Conservation (phyloP, 2,888 invertebrate species). For the Agrochola lychnidis region DNA sequence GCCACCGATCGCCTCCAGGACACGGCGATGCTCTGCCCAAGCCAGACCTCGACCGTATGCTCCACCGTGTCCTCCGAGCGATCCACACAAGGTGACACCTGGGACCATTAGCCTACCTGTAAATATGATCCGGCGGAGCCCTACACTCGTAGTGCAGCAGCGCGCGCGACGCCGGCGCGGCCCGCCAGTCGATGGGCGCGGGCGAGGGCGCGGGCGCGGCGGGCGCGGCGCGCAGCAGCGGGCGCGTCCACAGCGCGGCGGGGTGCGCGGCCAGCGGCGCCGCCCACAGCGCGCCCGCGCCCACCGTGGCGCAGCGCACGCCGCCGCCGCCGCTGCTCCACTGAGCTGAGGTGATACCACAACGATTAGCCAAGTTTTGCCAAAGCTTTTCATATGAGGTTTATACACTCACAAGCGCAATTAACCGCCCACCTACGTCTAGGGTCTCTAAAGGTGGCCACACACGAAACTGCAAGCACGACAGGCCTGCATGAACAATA, state of each 20-base stretch:
- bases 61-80: too few species aligned
- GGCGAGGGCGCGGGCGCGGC: slow-evolving; percentile 70
- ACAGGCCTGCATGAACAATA: too few species aligned
- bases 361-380: fast-evolving
- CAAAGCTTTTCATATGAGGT: not conserved
- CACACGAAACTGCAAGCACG: too few species aligned
- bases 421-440: too few species aligned
- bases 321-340: slow-evolving; percentile 72
- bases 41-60: too few species aligned
- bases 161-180: slow-evolving; percentile 59
- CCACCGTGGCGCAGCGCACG: slow-evolving; percentile 78
- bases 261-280: slow-evolving; percentile 95
- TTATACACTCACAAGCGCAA: too few species aligned
- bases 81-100: too few species aligned
- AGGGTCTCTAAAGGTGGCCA: too few species aligned
- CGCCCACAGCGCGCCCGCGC: slow-evolving; percentile 92
- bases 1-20: too few species aligned
- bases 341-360: slow-evolving; percentile 59
- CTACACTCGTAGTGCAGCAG: slow-evolving; percentile 82
- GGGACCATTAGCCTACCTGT: slow-evolving; percentile 72
- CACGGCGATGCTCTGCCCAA: too few species aligned
- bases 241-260: slow-evolving; percentile 94
- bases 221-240: slow-evolving; percentile 86
- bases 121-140: slow-evolving; percentile 79
- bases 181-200: slow-evolving; percentile 78